These are phyloP conservation scores for sheep (Ovis aries) DNA, from an alignment of 2,113 vertebrate species.

Conservation along the genomic window DNA sequence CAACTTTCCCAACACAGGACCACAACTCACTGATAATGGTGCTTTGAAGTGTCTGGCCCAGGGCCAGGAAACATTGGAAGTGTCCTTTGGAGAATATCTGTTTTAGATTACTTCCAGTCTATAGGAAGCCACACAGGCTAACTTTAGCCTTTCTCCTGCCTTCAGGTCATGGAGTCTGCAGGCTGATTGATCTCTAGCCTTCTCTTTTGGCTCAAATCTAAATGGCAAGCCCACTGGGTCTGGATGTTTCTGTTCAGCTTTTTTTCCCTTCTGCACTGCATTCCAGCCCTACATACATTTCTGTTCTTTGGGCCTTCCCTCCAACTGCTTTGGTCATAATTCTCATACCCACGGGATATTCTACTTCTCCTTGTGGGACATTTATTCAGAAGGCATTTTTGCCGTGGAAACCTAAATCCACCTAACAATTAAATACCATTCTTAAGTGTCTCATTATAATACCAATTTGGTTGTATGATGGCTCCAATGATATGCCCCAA, in stretches of 20 bases:
- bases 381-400: background rate
- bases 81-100: conserved; percentile 83
- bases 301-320: background rate
- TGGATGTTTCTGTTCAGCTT: background rate
- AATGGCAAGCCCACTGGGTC: conserved; percentile 15
- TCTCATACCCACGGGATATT: background rate
- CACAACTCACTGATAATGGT: conserved; percentile 82
- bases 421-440: background rate
- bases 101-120: conserved; percentile 81
- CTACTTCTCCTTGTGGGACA: background rate
- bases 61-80: conserved; percentile 80
- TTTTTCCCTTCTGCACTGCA: background rate
- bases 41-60: conserved; percentile 83
- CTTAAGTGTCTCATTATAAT: background rate
- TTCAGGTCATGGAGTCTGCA: conserved; percentile 74
- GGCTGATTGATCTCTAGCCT: conserved; percentile 78
- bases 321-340: background rate
- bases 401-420: background rate
- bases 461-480: background rate
- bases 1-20: conserved; percentile 76
- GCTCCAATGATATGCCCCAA: background rate
- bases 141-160: conserved; percentile 80
- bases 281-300: background rate
- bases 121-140: conserved; percentile 81
- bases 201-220: conserved; percentile 74